A percentile compares a stretch with the other conserved stretches of the same genome.
Conservation (phyloP, 2,888 invertebrate species). For the Drosophila suboccidentalis region DNA sequence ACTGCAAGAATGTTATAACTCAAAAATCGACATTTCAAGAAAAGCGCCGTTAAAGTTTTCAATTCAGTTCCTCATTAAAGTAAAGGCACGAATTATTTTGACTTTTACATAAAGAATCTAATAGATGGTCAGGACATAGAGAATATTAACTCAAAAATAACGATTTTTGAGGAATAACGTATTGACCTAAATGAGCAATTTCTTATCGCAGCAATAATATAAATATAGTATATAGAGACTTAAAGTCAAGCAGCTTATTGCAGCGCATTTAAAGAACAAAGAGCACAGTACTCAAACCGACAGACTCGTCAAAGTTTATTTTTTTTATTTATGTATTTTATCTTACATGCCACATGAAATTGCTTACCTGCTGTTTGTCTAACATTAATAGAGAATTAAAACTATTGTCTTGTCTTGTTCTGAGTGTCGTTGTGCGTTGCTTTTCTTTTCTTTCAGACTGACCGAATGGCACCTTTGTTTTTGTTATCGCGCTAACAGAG, state of each 20-base stretch:
- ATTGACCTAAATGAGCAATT: neutral
- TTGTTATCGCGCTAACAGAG: slow-evolving; percentile 32
- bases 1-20: no score
- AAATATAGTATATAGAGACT: neutral
- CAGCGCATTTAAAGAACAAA: slow-evolving; percentile 32
- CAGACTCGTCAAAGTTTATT: neutral
- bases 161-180: no score
- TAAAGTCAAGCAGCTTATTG: neutral
- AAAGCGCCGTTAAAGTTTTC: no score
- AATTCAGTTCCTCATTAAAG: no score
- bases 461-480: slow-evolving; percentile 36
- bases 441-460: slow-evolving; percentile 26
- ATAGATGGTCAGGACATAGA: no score
- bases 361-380: slow-evolving; percentile 18
- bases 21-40: no score
- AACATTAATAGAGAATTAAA: slow-evolving; percentile 11
- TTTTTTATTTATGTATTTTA: slow-evolving; percentile 3
- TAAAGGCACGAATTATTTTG: no score
- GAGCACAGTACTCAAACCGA: neutral
- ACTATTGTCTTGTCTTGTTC: slow-evolving; percentile 13
- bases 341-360: neutral
- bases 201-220: slow-evolving; percentile 19
- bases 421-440: slow-evolving; percentile 13
- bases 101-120: no score
- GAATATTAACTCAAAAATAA: no score